These are phyloP conservation scores for Eumerus sabulonum DNA, from an alignment of 2,888 invertebrate genomes.

Conservation along the genomic window DNA sequence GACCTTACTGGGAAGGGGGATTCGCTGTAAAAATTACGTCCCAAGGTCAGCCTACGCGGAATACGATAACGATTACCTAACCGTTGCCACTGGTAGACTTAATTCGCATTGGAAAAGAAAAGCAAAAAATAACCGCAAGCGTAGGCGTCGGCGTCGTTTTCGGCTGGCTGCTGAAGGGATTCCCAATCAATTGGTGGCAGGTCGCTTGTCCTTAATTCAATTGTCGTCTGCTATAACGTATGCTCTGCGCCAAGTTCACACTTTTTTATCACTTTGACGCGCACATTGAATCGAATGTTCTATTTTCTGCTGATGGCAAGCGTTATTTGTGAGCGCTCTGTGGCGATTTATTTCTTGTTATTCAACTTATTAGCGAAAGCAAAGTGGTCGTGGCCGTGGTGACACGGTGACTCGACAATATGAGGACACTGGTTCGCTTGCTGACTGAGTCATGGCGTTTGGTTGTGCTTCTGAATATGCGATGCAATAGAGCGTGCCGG, in stretches of 20 bases:
- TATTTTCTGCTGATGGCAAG: slow-evolving; percentile 35
- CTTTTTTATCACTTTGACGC: slow-evolving; percentile 34
- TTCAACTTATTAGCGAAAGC: too few species aligned
- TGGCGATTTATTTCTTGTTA: slow-evolving; percentile 5
- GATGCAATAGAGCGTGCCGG: too few species aligned
- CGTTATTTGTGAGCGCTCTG: too few species aligned
- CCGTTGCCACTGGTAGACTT: slow-evolving; percentile 13
- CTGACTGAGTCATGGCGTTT: too few species aligned
- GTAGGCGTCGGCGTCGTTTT: too few species aligned
- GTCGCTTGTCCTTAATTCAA: slow-evolving; percentile 47
- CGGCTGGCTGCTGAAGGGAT: slow-evolving; percentile 2
- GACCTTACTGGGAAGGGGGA: background rate
- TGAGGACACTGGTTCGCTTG: too few species aligned
- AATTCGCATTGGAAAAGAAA: too few species aligned
- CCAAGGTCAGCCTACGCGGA: slow-evolving; percentile 44
- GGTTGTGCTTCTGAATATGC: too few species aligned
- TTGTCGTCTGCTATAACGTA: background rate
- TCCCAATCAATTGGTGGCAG: slow-evolving; percentile 3
- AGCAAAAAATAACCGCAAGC: too few species aligned
- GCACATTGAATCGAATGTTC: slow-evolving; percentile 40
- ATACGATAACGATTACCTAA: slow-evolving; percentile 47
- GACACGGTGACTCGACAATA: too few species aligned
- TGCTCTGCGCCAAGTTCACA: too few species aligned
- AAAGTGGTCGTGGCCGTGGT: too few species aligned
- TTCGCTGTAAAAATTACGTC: slow-evolving; percentile 38